Base-by-base conservation (phyloP, 2,113 vertebrate species). In the Chauna torquata region DNA sequence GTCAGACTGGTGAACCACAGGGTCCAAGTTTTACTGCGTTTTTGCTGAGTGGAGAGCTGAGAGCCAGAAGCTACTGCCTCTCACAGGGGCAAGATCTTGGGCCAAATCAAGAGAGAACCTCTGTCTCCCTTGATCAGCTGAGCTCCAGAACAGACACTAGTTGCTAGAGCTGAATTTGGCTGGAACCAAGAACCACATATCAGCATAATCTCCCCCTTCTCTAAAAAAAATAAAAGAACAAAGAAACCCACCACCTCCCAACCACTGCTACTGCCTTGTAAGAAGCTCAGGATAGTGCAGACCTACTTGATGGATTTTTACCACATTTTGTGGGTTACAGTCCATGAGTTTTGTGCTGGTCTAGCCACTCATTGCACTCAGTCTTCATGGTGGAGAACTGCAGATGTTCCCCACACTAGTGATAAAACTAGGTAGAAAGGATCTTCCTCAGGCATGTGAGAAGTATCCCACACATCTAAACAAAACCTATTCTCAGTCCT, bases 191-290 rank as follows among this genome's bases (percentile, higher is more conserved):
- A 92, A 57, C 16, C 34, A 49, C 0, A 0, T 11, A 49, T 6
- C 36, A 45, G 32, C 32, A 82, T 18, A 6, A 16, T 47, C 12
- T 69, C 13, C 12, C 8, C 15, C 38, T 57, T 25, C 30, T 28
- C 34, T 34, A 30, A 49, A 62, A 62, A 66, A 66, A 65, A 68
- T 9, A 44, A 87, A 82, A 36, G 9, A 8, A 13, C 11, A 57
- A 74, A 68, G 54, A 69, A 85, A 72, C 6, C 15, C 8, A 34
- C 30, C 22, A 54, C 11, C 16, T 75, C 55, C 24, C 16, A 57
- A 66, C 28, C 15, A 62, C 27, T 0, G 0, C 25, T 32, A 16
- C 1, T 32, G 24, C 14, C 16, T 69, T 19, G 2, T 34, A 92
- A 70, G 71, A 34, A 68, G 36, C 8, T 88, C 44, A 65, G 14